Conservation (phyloP, 2,888 invertebrate genomes). For the Lasioglossum calceatum region DNA sequence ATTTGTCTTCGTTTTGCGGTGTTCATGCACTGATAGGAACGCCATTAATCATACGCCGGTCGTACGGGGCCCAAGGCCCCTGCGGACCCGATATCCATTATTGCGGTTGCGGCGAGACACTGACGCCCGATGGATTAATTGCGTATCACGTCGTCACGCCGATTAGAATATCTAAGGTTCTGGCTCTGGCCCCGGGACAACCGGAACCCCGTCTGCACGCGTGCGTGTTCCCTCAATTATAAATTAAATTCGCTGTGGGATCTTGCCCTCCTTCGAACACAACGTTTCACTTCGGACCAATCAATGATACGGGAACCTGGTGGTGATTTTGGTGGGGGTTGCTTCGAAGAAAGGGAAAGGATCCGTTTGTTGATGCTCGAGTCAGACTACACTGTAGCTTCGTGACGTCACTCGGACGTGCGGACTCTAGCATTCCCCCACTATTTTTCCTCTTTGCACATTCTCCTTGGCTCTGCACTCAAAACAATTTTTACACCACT, state of each 20-base stretch:
- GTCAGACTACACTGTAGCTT: too few relatives aligned
- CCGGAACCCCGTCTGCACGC: constrained; percentile 15
- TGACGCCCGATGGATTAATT: constrained; percentile 79
- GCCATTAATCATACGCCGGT: constrained; percentile 74
- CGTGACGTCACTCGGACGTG: too few relatives aligned
- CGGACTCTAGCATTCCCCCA: too few relatives aligned
- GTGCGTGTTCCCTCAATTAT: constrained; percentile 43
- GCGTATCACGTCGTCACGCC: constrained; percentile 76
- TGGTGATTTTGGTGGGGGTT: neutral
- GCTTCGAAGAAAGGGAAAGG: neutral
- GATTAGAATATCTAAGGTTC: constrained; percentile 69
- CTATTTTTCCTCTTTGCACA: too few relatives aligned
- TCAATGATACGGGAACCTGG: neutral
- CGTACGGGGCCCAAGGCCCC: constrained; percentile 12
- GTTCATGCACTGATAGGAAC: constrained; percentile 77
- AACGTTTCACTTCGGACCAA: neutral
- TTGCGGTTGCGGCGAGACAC: constrained; percentile 72
- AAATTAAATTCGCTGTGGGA: constrained; percentile 57
- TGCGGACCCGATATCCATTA: constrained; percentile 67
- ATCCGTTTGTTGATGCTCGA: neutral
- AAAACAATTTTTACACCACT: too few relatives aligned
- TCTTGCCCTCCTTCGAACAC: neutral
- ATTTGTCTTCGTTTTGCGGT: constrained; percentile 77
- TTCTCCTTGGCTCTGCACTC: too few relatives aligned
- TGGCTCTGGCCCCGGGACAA: constrained; percentile 47